Conservation (phyloP, 2,113 vertebrate genomes). For the Cervus canadensis region DNA sequence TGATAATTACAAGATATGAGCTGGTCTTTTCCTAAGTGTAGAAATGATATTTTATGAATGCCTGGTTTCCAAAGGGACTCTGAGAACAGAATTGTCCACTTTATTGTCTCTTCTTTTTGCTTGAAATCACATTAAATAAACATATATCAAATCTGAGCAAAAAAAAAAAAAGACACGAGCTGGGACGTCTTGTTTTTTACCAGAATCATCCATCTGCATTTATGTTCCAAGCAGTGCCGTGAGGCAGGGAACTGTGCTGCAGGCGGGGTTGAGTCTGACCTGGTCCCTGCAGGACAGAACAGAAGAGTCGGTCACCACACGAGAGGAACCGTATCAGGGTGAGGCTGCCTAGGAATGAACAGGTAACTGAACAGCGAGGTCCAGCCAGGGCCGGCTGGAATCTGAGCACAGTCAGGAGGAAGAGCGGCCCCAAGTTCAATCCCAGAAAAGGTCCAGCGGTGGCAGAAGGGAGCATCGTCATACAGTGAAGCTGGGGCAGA, state of each 20-base stretch:
- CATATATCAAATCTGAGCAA: neutral
- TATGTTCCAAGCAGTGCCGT: neutral
- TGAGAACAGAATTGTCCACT: neutral
- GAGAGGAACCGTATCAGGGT: neutral
- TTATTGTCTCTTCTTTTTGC: neutral
- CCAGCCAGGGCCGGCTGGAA: neutral
- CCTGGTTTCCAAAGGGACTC: neutral
- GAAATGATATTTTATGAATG: constrained; percentile 25
- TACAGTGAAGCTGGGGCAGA: neutral
- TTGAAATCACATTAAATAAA: constrained; percentile 22
- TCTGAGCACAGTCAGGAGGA: neutral
- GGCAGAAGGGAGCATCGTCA: neutral
- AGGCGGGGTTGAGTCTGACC: neutral
- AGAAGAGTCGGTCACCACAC: neutral
- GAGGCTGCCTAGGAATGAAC: neutral
- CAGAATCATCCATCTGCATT: neutral
- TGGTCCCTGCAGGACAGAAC: neutral
- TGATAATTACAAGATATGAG: neutral
- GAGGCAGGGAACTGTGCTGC: neutral
- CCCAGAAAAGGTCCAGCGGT: neutral
- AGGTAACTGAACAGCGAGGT: neutral
- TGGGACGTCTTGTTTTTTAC: neutral
- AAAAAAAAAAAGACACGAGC: neutral
- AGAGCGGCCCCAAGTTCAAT: neutral
- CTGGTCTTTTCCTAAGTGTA: neutral